Percentiles rank a stretch among this genome's conserved stretches.
phyloP scores from a whole-genome alignment of 2,888 invertebrate species.

The Tachina grossa region DNA sequence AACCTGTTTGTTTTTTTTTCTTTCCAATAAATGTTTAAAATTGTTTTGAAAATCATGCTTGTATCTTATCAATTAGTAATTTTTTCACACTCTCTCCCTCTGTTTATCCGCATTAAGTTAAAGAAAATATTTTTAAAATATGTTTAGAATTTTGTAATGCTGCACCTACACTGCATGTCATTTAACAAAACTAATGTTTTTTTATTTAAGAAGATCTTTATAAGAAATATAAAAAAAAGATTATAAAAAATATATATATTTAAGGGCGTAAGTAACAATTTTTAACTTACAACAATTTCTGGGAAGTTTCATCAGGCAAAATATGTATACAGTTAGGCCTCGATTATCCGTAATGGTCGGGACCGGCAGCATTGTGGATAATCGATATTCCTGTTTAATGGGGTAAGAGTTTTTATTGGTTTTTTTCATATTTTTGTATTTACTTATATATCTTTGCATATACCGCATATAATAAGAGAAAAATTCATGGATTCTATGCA shows the following conservation, averaged over 20 bases:
- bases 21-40: background rate
- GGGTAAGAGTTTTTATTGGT: no score
- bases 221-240: conserved; percentile 1
- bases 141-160: conserved; percentile 10
- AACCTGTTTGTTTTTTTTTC: background rate
- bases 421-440: no score
- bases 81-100: conserved; percentile 2
- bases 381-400: no score
- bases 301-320: background rate
- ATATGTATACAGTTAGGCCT: background rate
- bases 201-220: background rate
- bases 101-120: conserved; percentile 19
- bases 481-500: no score
- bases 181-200: background rate
- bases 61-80: background rate
- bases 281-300: background rate
- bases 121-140: background rate
- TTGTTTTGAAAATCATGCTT: conserved; percentile 6
- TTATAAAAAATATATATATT: no score
- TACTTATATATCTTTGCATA: no score
- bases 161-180: background rate
- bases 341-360: no score
- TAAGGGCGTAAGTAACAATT: no score
- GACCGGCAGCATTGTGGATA: no score
- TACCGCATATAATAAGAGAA: no score